A percentile compares a stretch with the other conserved stretches of the same genome.
Evolutionary conservation across 2,797 vertebrate genomes (phyloP).

Genomic region (Hippocampus kuda): DNA sequence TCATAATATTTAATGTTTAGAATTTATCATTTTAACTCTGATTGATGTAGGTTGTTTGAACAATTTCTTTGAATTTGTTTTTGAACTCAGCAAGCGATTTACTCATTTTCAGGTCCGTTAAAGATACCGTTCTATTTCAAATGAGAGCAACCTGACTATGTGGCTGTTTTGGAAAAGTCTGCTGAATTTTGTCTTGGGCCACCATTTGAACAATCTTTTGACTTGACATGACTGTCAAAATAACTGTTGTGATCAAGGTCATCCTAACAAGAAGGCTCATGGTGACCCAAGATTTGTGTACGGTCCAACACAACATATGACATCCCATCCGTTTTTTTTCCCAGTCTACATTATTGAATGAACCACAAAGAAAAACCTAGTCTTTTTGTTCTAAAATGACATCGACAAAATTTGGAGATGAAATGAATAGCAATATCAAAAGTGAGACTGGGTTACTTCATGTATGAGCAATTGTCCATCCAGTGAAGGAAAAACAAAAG

Average conservation of each 20-base stretch:
- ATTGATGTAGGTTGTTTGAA: no score
- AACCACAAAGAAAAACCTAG: neutral
- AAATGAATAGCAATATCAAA: neutral
- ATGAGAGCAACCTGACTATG: neutral
- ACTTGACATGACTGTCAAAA: neutral
- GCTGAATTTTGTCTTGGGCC: no score
- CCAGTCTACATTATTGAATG: neutral
- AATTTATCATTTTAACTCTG: no score
- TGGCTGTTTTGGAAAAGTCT: neutral
- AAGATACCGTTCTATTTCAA: neutral
- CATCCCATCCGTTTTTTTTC: neutral
- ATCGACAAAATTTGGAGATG: neutral
- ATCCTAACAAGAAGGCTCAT: no score
- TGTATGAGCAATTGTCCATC: constrained; percentile 15
- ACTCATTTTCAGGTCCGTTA: no score
- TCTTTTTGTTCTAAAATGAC: neutral
- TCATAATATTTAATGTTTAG: no score
- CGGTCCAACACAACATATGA: neutral
- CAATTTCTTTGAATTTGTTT: no score
- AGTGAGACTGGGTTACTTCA: neutral
- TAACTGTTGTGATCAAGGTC: neutral
- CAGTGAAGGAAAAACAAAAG: constrained; percentile 28
- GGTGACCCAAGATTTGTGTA: neutral
- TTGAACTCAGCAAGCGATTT: no score
- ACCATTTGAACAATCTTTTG: neutral